phyloP scores from a whole-genome alignment of 2,113 vertebrate genomes.

The Labeo catla region DNA sequence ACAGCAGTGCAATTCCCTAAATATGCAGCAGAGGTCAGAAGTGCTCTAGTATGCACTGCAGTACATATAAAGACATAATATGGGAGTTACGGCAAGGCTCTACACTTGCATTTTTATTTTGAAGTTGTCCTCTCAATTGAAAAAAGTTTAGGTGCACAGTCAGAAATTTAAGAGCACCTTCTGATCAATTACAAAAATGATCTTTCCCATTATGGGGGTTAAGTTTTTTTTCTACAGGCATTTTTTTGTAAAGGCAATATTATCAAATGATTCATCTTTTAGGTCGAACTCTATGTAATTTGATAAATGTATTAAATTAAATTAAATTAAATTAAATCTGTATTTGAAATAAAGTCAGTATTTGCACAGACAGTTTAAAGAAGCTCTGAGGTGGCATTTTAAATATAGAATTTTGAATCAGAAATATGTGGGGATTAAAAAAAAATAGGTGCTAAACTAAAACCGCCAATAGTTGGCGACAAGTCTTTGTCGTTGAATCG shows the following conservation, averaged over 20 bases:
- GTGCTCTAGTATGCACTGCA: background rate
- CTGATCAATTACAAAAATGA: background rate
- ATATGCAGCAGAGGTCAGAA: conserved; percentile 24
- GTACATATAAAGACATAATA: background rate
- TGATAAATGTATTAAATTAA: no score
- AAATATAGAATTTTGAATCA: no score
- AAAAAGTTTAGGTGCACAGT: background rate
- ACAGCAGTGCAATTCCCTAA: conserved; percentile 21
- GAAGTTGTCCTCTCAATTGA: background rate
- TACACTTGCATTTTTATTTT: background rate
- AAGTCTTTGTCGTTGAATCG: background rate
- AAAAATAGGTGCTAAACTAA: no score
- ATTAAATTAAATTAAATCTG: no score
- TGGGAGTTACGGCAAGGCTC: background rate
- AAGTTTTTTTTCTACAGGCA: background rate
- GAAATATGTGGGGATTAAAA: no score
- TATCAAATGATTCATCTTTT: background rate
- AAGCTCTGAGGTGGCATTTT: no score
- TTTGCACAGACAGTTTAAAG: no score
- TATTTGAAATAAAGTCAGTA: background rate
- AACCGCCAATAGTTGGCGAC: background rate
- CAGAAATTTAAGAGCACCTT: background rate
- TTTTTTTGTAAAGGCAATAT: background rate
- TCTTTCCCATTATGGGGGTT: background rate
- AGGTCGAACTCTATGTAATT: background rate